Evolutionary conservation across 2,888 invertebrate genomes (phyloP), one percentile per base, ranked within the genome.

Genomic region (Laothoe populi): DNA sequence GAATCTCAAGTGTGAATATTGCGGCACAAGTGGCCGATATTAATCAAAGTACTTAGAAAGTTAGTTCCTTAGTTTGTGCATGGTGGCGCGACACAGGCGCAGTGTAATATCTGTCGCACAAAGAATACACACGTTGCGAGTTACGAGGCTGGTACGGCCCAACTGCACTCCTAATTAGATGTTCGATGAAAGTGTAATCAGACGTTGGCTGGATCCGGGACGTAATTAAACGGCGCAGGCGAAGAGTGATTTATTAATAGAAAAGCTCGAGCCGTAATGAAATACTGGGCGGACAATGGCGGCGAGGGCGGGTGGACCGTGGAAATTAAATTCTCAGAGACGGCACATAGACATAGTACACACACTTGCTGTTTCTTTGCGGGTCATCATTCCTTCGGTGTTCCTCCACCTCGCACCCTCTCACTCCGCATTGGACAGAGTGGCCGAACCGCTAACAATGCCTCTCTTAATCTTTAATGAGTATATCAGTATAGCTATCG

Each of bases 241-340:
- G 91, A 92, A 91, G 89, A 92, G 91, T 92, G 92, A 92, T 92
- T 92, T 92, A 92, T 92, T 92, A 92, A 92, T 92, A 92, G 92
- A 92, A 92, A 91, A 92, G 91, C 92, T 90, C 83, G 84, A 87
- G 88, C 90, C 83, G 88, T 92, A 92, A 92, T 92, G 92, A 92
- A 92, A 92, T 92, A 92, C 91, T 91, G 88, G 89, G 88, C 89
- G 90, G 88, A 92, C 92, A 92, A 92, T 92, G 84, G 90, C 82
- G 88, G 83, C 72, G 82, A 82, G 87, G 88, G 89, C 84, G 86
- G 89, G 83, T 82, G 86, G 82, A 74, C 80, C 77, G 84, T 87
- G 87, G 88, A 91, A 92, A 92, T 92, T 92, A 92, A 92, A 92
- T 92, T 92, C 92, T 90, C 86, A 80, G 82, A 79, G 80, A 77